Base-by-base conservation (phyloP, 2,113 vertebrate genomes). In the Oxyura jamaicensis region DNA sequence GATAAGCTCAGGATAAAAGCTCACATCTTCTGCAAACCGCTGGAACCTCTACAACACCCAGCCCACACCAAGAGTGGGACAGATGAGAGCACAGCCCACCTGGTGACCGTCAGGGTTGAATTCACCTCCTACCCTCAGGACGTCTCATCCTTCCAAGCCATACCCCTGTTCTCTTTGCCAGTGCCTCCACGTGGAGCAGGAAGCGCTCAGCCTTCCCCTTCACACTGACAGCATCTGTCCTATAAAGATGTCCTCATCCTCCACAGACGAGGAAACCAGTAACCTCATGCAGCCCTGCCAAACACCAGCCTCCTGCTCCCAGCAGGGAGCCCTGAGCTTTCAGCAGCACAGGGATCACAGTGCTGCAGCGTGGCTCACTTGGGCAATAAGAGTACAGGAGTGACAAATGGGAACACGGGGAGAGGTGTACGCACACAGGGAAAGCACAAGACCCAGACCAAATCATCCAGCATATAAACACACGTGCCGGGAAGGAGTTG, bases 1-100 rank as follows among this genome's bases (percentile, higher is more conserved):
- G 63, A 83, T 13, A 36, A 83, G 28, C 73, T 93, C 52, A 44
- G 60, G 56, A 92, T 73, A 91, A 81, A 88, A 92, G 35, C 33
- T 82, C 83, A 2, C 0, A 3, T 84, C 80, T 92, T 52, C 60
- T 63, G 72, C 73, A 88, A 78, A 11, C n/a, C 71, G 74, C 52
- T 55, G 69, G 69, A 88, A 67, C 42, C 63, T 63, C 88, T 52
- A 73, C 65, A 65, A 48, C 0, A 0, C 46, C 55, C 83, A 91
- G 84, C 48, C 50, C 46, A 44, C 56, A 53, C 5, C 56, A 84
- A 60, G 22, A 71, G 23, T 3, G 20, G 22, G 39, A 74, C 44
- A 77, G 53, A 65, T 3, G 53, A 56, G 36, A 78, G 53, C 42
- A 86, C 86, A 92, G 83, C 42, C 53, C 20, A 41, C 39, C 35